These are phyloP conservation scores for Prionace glauca DNA, from an alignment of 2,797 vertebrate species.

Conservation along the genomic window DNA sequence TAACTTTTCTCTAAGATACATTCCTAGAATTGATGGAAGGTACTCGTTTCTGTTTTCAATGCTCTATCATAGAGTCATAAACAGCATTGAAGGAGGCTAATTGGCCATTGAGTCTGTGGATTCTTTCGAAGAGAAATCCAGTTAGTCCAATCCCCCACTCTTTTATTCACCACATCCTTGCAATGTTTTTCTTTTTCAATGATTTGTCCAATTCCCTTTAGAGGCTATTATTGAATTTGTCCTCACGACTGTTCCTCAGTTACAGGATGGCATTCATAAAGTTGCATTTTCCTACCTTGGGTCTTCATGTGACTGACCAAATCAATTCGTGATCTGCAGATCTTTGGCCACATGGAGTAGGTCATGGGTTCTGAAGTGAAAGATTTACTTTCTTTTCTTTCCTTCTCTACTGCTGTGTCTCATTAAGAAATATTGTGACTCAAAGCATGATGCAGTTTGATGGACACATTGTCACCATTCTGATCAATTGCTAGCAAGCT, in stretches of 20 bases:
- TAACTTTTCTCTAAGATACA: neutral
- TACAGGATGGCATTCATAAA: neutral
- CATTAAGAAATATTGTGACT: neutral
- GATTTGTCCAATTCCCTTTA: neutral
- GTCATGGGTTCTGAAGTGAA: neutral
- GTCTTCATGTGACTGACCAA: neutral
- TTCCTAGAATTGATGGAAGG: neutral
- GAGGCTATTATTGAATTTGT: neutral
- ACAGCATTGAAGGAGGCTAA: neutral
- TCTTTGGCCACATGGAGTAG: neutral
- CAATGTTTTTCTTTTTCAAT: neutral
- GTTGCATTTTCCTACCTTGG: neutral
- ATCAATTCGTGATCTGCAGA: neutral
- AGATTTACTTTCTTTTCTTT: neutral
- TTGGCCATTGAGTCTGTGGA: neutral
- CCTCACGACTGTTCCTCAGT: neutral
- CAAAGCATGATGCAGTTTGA: too few species aligned
- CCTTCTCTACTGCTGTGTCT: neutral
- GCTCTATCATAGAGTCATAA: neutral
- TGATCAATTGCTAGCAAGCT: too few species aligned
- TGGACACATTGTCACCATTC: too few species aligned
- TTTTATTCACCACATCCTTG: neutral
- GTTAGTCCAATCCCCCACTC: neutral
- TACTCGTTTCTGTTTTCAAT: neutral
- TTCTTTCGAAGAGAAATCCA: neutral